Evolutionary conservation across 2,888 invertebrate genomes (phyloP).

Genomic region (Cactoblastis cactorum): DNA sequence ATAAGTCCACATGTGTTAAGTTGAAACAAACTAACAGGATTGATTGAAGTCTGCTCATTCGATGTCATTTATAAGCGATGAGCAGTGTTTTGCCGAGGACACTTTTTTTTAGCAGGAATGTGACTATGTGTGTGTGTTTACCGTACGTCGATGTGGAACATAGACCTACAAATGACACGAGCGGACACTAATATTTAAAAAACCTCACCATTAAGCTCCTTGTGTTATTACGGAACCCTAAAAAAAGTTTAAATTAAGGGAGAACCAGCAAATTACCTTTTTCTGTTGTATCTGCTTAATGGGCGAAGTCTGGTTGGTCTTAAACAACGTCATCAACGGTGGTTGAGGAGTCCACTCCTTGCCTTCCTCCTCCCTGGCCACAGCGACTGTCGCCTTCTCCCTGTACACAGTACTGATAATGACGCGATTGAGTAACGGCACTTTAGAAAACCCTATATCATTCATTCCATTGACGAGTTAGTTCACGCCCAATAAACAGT

Average conservation of each 20-base stretch:
- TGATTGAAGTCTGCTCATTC: too few species aligned
- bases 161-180: too few species aligned
- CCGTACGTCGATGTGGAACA: too few species aligned
- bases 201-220: too few species aligned
- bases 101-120: too few species aligned
- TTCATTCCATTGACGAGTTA: constrained; percentile 27
- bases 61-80: too few species aligned
- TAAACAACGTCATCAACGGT: constrained; percentile 87
- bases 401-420: constrained; percentile 68
- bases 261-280: constrained; percentile 57
- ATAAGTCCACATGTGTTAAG: too few species aligned
- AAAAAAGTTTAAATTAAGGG: neutral
- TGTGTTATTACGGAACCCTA: too few species aligned
- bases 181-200: too few species aligned
- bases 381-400: constrained; percentile 58
- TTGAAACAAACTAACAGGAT: too few species aligned
- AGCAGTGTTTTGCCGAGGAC: too few species aligned
- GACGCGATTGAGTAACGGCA: constrained; percentile 35
- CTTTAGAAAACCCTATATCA: constrained; percentile 30
- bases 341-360: constrained; percentile 85
- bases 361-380: constrained; percentile 49
- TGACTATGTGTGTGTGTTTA: too few species aligned
- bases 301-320: constrained; percentile 83
- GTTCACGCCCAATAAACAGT: constrained; percentile 24
- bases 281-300: constrained; percentile 84